Percentiles rank a stretch among this genome's conserved stretches.
Conservation (phyloP, 2,797 vertebrate species). For the Anguilla anguilla region DNA sequence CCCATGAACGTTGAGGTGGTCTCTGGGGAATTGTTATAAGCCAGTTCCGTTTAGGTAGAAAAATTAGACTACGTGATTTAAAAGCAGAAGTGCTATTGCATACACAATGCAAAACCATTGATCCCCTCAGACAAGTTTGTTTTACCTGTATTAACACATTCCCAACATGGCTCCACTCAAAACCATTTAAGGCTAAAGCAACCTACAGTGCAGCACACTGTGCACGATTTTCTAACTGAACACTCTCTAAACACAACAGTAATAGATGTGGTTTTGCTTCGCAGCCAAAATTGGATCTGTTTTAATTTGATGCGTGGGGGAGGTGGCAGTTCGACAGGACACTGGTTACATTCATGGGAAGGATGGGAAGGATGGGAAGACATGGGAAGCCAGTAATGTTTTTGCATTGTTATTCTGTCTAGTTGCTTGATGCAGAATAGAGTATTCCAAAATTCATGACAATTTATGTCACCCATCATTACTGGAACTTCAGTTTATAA, state of each 20-base stretch:
- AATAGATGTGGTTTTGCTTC: neutral
- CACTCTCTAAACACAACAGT: neutral
- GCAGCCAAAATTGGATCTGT: neutral
- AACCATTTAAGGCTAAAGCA: neutral
- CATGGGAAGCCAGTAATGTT: no score
- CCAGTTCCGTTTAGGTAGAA: neutral
- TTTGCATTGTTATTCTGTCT: no score
- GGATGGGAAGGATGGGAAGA: no score
- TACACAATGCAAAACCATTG: neutral
- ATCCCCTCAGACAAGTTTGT: neutral
- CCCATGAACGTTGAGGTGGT: neutral
- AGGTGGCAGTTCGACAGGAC: neutral
- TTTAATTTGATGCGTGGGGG: neutral
- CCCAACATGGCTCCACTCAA: neutral
- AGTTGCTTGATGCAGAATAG: no score
- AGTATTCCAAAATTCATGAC: neutral
- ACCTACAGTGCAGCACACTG: neutral
- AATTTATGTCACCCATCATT: neutral
- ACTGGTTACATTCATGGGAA: neutral
- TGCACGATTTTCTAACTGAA: neutral
- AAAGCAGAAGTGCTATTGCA: neutral
- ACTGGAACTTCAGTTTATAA: neutral
- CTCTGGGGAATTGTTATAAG: neutral
- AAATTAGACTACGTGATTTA: neutral
- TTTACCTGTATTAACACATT: neutral